Conservation (phyloP, 2,888 invertebrate species). For the Lasioglossum morio region DNA sequence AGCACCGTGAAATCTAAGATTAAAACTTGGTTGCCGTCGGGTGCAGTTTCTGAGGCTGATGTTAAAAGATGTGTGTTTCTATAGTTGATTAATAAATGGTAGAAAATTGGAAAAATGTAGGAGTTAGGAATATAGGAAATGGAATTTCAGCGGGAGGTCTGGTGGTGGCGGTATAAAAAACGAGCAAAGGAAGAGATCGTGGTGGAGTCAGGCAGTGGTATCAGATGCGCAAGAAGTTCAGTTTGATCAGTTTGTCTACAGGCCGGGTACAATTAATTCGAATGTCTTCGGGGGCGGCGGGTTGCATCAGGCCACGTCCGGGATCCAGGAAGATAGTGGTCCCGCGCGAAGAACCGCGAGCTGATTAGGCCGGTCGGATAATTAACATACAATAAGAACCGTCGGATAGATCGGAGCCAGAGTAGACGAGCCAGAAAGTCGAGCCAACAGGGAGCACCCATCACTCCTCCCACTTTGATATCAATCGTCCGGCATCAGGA, state of each 20-base stretch:
- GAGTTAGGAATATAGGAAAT: not conserved
- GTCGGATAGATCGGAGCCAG: constrained; percentile 66
- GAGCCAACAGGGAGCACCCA: constrained; percentile 75
- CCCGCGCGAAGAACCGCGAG: constrained; percentile 65
- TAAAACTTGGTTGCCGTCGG: not conserved
- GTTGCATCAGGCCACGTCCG: constrained; percentile 69
- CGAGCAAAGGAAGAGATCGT: not conserved
- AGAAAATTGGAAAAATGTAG: not conserved
- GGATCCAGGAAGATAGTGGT: constrained; percentile 66
- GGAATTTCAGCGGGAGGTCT: not conserved
- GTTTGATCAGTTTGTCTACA: constrained; percentile 3
- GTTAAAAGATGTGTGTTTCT: not conserved
- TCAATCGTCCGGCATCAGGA: constrained; percentile 82
- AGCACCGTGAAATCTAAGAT: not conserved
- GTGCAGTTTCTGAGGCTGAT: not conserved
- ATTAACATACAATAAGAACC: constrained; percentile 76
- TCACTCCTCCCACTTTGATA: constrained; percentile 79
- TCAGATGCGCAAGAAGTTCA: not conserved
- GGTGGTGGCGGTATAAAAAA: not conserved
- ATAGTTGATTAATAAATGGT: no score
- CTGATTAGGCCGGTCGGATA: constrained; percentile 69
- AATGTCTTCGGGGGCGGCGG: constrained; percentile 55
- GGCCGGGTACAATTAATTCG: constrained; percentile 63
- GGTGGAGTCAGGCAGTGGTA: not conserved
- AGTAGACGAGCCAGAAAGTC: constrained; percentile 72